phyloP scores from a whole-genome alignment of 2,113 vertebrate species.

The Tretioscincus oriximinensis region DNA sequence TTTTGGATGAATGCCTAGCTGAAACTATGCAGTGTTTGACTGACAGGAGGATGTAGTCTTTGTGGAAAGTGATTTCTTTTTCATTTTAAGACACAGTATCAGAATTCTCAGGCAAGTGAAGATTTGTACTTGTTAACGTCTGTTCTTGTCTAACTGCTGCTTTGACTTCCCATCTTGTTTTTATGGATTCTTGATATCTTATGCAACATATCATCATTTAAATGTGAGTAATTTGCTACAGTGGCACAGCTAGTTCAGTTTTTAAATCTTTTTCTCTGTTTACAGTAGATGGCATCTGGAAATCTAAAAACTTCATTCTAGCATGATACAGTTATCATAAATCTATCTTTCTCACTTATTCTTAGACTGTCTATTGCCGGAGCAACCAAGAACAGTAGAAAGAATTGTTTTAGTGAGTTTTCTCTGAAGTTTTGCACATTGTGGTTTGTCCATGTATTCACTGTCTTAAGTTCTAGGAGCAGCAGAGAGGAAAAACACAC shows the following conservation, averaged over 20 bases:
- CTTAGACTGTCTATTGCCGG: conserved; percentile 43
- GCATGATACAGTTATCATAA: conserved; percentile 16
- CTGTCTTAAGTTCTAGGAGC: conserved; percentile 41
- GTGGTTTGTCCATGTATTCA: background rate
- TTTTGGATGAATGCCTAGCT: conserved; percentile 84
- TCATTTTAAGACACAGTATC: conserved; percentile 52
- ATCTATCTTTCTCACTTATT: conserved; percentile 1
- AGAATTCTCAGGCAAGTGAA: conserved; percentile 55
- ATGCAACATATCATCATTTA: conserved; percentile 41
- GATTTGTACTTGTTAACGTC: conserved; percentile 42
- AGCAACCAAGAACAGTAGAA: conserved; percentile 18
- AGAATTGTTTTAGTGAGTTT: conserved; percentile 31
- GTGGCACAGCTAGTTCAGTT: conserved; percentile 34
- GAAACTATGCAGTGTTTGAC: conserved; percentile 82
- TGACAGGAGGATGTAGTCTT: conserved; percentile 81
- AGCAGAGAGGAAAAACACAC: background rate
- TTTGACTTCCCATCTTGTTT: conserved; percentile 42
- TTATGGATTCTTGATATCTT: conserved; percentile 25
- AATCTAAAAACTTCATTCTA: conserved; percentile 44
- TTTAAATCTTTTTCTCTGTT: conserved; percentile 26
- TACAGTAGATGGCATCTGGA: conserved; percentile 47
- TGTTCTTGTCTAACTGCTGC: conserved; percentile 36
- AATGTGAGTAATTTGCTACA: conserved; percentile 60
- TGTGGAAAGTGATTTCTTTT: conserved; percentile 69
- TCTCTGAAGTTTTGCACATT: background rate